Conservation (phyloP, 2,113 vertebrate genomes). For the Chloebia gouldiae region DNA sequence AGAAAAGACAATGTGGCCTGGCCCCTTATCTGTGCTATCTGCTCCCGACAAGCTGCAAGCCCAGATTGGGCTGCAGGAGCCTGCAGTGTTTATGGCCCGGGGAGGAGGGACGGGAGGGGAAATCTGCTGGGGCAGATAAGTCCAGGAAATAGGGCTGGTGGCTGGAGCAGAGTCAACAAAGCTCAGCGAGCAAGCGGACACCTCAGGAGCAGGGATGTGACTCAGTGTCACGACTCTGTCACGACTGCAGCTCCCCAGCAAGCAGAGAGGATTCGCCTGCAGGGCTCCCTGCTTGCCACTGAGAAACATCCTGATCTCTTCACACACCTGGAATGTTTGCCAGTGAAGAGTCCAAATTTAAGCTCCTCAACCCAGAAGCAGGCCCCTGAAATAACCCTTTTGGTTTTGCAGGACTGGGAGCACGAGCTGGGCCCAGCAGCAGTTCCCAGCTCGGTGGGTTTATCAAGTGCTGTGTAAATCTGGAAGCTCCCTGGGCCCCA, state of each 20-base stretch:
- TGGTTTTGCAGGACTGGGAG: neutral
- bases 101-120: slow-evolving; percentile 49
- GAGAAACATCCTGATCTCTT: neutral
- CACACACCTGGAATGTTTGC: neutral
- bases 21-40: slow-evolving; percentile 62
- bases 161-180: slow-evolving; percentile 49
- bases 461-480: neutral
- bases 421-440: neutral
- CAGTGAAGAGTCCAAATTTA: neutral
- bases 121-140: slow-evolving; percentile 65
- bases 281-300: neutral
- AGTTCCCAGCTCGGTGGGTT: neutral
- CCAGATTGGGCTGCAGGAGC: slow-evolving; percentile 32
- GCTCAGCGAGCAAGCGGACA: neutral
- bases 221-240: slow-evolving; percentile 26
- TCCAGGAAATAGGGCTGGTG: slow-evolving; percentile 53
- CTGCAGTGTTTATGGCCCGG: slow-evolving; percentile 44
- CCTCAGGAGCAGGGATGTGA: slow-evolving; percentile 17
- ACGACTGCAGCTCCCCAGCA: neutral
- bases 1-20: slow-evolving; percentile 32
- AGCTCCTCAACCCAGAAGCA: neutral
- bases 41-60: slow-evolving; percentile 23
- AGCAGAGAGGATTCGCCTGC: neutral
- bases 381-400: neutral
- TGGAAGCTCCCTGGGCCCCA: neutral